phyloP scores from a whole-genome alignment of 1,140 invertebrate species.

The Coptotermes formosanus region DNA sequence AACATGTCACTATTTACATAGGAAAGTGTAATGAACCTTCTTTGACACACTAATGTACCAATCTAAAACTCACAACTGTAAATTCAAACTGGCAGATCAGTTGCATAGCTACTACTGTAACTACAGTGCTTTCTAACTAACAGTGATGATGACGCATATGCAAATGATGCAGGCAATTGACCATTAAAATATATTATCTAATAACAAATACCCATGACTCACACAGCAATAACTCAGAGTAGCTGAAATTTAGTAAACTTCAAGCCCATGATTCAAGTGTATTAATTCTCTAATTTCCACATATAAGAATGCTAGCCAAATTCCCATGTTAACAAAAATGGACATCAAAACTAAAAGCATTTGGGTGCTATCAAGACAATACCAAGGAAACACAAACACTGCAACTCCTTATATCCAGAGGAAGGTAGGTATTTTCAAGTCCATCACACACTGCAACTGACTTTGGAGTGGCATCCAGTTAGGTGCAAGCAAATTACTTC shows the following conservation, averaged over 20 bases:
- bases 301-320: neutral
- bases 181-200: neutral
- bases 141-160: conserved; percentile 12
- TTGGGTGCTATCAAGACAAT: conserved; percentile 12
- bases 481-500: conserved; percentile 18
- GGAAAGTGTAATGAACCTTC: conserved; percentile 9
- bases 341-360: conserved; percentile 8
- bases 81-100: conserved; percentile 8
- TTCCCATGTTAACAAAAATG: neutral
- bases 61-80: neutral
- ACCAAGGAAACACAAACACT: conserved; percentile 9
- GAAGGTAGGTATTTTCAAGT: neutral
- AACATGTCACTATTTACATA: conserved; percentile 13
- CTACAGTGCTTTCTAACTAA: conserved; percentile 3
- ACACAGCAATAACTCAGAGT: neutral
- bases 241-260: conserved; percentile 10
- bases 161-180: neutral
- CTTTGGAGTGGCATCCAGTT: conserved; percentile 16
- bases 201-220: neutral
- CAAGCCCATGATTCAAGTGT: conserved; percentile 1
- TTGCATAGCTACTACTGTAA: conserved; percentile 11
- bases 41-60: neutral
- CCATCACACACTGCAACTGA: conserved; percentile 3
- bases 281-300: conserved; percentile 9
- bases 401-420: neutral